Evolutionary conservation across 2,888 invertebrate genomes (phyloP).

Genomic region (Heliconius charithonia): DNA sequence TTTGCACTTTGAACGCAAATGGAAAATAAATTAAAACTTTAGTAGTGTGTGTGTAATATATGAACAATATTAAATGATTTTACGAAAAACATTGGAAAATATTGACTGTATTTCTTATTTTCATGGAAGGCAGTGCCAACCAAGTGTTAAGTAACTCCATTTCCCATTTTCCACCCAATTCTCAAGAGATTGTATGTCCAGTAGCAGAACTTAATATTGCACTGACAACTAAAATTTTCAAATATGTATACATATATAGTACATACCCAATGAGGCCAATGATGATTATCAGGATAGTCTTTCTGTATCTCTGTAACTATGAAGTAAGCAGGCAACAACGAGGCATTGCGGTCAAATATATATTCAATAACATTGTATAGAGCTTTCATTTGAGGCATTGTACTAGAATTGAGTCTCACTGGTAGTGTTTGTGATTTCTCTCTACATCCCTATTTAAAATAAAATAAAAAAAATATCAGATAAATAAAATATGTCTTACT

Average conservation of each 20-base stretch:
- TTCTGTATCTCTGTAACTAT: slow-evolving; percentile 98
- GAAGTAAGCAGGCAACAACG: slow-evolving; percentile 96
- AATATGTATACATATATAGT: too few relatives aligned
- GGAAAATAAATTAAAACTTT: too few relatives aligned
- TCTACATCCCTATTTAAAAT: slow-evolving; percentile 86
- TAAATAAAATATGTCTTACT: neutral
- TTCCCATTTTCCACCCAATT: neutral
- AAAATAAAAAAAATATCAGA: neutral
- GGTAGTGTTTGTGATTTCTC: slow-evolving; percentile 95
- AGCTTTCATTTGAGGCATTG: slow-evolving; percentile 91
- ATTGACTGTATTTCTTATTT: neutral
- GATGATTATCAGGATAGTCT: slow-evolving; percentile 90
- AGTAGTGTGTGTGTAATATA: too few relatives aligned
- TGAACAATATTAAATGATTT: too few relatives aligned
- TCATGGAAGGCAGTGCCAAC: neutral
- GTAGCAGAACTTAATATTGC: too few relatives aligned
- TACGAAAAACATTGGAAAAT: too few relatives aligned
- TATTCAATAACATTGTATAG: slow-evolving; percentile 92
- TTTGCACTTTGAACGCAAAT: too few relatives aligned
- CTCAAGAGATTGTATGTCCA: too few relatives aligned
- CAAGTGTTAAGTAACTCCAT: neutral
- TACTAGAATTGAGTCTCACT: slow-evolving; percentile 89
- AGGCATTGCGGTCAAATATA: slow-evolving; percentile 96
- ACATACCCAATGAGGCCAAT: slow-evolving; percentile 95
- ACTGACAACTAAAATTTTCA: too few relatives aligned